These are phyloP conservation scores for Plectrocnemia conspersa DNA, from an alignment of 1,140 invertebrate species.

Conservation along the genomic window DNA sequence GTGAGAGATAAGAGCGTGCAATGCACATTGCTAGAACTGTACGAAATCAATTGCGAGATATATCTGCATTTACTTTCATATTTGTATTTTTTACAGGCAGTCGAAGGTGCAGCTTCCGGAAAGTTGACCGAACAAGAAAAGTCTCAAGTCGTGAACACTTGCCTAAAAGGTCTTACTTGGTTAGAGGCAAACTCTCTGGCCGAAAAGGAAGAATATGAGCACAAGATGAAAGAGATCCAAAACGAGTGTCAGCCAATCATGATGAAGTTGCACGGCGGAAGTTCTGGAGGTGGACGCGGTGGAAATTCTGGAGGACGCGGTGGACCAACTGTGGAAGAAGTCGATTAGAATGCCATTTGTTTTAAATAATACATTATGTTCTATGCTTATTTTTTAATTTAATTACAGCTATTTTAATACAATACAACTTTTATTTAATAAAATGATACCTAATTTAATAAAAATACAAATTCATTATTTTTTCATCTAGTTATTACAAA, in stretches of 20 bases:
- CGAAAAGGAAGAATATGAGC: slow-evolving; percentile 71
- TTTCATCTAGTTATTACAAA: too few species aligned
- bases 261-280: slow-evolving; percentile 67
- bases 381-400: too few species aligned
- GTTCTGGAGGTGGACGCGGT: slow-evolving; percentile 38
- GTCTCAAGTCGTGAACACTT: slow-evolving; percentile 54
- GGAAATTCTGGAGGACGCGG: slow-evolving; percentile 40
- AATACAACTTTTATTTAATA: too few species aligned
- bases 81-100: slow-evolving; percentile 51
- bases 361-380: too few species aligned
- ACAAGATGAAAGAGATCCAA: slow-evolving; percentile 68
- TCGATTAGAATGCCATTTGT: slow-evolving; percentile 45
- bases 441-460: too few species aligned
- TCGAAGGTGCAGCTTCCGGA: slow-evolving; percentile 61
- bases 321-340: slow-evolving; percentile 68
- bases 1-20: too few species aligned
- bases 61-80: too few species aligned
- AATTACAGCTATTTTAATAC: too few species aligned
- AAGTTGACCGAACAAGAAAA: slow-evolving; percentile 60
- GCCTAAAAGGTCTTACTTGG: slow-evolving; percentile 55
- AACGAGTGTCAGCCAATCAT: slow-evolving; percentile 68
- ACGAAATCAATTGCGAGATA: too few species aligned
- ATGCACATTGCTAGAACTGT: too few species aligned
- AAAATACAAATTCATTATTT: too few species aligned
- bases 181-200: slow-evolving; percentile 61